Conservation (phyloP, 2,113 vertebrate species). For the Heteronetta atricapilla region DNA sequence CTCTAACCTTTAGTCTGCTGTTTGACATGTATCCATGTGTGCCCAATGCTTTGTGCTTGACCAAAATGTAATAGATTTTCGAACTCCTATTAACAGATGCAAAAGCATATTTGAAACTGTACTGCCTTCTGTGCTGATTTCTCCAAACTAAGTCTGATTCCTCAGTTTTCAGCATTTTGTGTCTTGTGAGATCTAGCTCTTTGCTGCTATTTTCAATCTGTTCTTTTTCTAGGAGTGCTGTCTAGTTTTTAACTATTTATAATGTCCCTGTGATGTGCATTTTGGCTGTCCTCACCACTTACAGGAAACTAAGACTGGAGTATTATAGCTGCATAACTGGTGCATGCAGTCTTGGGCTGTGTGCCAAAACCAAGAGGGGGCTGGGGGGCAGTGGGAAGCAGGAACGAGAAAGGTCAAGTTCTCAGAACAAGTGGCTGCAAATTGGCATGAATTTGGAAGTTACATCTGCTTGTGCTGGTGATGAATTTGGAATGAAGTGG, state of each 20-base stretch:
- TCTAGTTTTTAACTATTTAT: not conserved
- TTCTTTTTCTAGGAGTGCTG: not conserved
- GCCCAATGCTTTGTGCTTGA: not conserved
- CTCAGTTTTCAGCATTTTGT: not conserved
- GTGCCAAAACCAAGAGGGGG: constrained; percentile 22
- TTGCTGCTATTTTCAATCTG: not conserved
- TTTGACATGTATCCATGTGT: not conserved
- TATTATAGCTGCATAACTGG: not conserved
- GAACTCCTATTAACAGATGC: not conserved
- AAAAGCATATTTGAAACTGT: not conserved
- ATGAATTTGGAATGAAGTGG: not conserved
- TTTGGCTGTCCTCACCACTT: constrained; percentile 5
- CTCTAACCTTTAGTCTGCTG: not conserved
- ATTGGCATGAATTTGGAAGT: constrained; percentile 1
- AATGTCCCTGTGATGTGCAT: not conserved
- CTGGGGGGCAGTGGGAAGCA: not conserved
- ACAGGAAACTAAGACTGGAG: not conserved
- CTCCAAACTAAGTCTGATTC: not conserved
- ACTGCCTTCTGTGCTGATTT: not conserved
- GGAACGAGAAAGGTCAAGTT: constrained; percentile 15
- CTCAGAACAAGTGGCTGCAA: constrained; percentile 6
- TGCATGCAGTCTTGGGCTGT: not conserved
- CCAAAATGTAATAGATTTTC: not conserved
- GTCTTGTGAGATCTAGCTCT: not conserved
- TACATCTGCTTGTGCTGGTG: not conserved